phyloP scores from a whole-genome alignment of 2,113 vertebrate species.

The Bubo blakistoni region DNA sequence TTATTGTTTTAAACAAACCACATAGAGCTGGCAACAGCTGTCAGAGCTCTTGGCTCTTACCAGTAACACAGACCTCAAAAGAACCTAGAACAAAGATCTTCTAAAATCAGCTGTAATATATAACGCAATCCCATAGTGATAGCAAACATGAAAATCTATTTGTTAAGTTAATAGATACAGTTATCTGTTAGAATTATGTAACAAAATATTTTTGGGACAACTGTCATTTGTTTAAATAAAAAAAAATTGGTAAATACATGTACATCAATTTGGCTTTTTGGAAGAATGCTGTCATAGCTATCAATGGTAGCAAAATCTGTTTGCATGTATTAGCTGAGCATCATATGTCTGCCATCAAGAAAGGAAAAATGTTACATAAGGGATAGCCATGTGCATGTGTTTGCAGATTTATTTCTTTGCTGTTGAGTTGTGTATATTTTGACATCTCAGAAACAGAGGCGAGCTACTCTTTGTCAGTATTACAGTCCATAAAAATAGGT shows the following conservation, averaged over 20 bases:
- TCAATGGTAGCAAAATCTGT: not conserved
- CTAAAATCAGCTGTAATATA: constrained; percentile 57
- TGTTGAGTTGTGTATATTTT: not conserved
- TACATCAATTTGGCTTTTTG: not conserved
- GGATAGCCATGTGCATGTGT: not conserved
- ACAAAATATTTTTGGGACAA: constrained; percentile 23
- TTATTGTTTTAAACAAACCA: constrained; percentile 78
- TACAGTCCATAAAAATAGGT: not conserved
- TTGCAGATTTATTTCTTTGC: not conserved
- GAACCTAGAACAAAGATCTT: constrained; percentile 68
- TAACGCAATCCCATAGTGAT: not conserved
- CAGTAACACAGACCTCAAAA: constrained; percentile 63
- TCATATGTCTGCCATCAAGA: not conserved
- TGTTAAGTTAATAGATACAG: constrained; percentile 43
- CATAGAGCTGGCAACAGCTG: constrained; percentile 70
- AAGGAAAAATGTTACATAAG: not conserved
- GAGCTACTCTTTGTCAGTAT: not conserved
- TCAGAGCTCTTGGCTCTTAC: constrained; percentile 69
- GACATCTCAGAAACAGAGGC: not conserved
- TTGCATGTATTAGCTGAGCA: not conserved
- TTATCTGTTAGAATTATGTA: constrained; percentile 25
- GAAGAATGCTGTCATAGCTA: not conserved
- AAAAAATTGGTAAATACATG: not conserved
- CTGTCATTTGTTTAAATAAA: not conserved
- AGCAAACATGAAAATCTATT: constrained; percentile 36